phyloP scores from a whole-genome alignment of 2,888 invertebrate species.

The Rhodophaea formosa region DNA sequence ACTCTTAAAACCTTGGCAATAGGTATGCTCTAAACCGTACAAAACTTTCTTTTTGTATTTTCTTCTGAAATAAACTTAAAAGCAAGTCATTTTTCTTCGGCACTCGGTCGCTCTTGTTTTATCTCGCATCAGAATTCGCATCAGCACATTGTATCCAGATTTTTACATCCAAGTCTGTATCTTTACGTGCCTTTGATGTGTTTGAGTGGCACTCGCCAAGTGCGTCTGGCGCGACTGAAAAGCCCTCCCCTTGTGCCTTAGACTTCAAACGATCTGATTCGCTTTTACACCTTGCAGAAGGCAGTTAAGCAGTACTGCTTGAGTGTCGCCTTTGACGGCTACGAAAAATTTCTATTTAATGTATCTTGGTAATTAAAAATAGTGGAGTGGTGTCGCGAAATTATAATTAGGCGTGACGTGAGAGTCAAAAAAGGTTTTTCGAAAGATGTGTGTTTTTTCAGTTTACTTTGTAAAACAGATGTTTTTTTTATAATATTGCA shows the following conservation, averaged over 20 bases:
- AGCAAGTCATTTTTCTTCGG: no score
- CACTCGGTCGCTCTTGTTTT: neutral
- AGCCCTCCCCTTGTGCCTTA: slow-evolving; percentile 45
- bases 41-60: no score
- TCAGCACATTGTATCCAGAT: slow-evolving; percentile 15
- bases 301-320: slow-evolving; percentile 28
- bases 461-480: no score
- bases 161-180: slow-evolving; percentile 24
- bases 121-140: neutral
- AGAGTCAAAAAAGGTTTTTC: neutral
- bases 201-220: slow-evolving; percentile 50
- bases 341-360: slow-evolving; percentile 17
- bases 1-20: no score
- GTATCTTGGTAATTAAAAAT: slow-evolving; percentile 27
- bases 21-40: no score
- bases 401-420: neutral
- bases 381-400: neutral
- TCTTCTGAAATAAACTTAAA: no score
- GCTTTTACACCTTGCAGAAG: slow-evolving; percentile 59
- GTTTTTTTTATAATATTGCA: no score
- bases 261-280: slow-evolving; percentile 60
- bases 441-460: neutral
- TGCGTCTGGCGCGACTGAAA: slow-evolving; percentile 52
- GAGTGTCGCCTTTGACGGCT: slow-evolving; percentile 23
- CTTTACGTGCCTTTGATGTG: slow-evolving; percentile 51